Evolutionary conservation across 2,113 vertebrate genomes (phyloP), one percentile per base, ranked within the genome.

Genomic region (Cheirogaleus medius): DNA sequence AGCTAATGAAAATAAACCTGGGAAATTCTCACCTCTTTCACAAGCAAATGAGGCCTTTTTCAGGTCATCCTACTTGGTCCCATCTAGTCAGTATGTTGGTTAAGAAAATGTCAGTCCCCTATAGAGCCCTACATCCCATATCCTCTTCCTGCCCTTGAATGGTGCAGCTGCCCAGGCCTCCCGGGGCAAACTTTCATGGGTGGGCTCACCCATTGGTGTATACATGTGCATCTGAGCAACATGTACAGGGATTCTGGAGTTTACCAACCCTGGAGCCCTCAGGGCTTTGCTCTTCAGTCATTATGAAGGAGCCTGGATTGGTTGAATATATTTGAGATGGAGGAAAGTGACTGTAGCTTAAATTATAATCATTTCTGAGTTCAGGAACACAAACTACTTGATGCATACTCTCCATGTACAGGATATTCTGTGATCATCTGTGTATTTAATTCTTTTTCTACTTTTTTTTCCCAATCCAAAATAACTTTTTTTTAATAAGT

Each of bases 1-100:
- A 27, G 21, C 68, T 25, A 80, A 71, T 91, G 5, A 86, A 93
- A 91, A 82, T 94, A 92, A 95, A 76, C 54, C 39, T 64, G 87
- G 76, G 78, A 63, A 69, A 34, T 91, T 58, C 52, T 86, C 56
- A 76, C 39, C 37, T 68, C 42, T 73, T 91, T 92, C 52, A 77
- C 44, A 83, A 91, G 52, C 60, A 83, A 39, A 42, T 58, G 66
- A 87, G 27, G 20, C 64, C 60, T 63, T 94, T 90, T 80, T 58
- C 34, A 34, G 37, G 66, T 76, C 29, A 5, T 60, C 18, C 42
- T 54, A 5, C 37, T 63, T 80, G 5, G 12, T 3, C n/a, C n/a
- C 39, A 14, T 80, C 25, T 10, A 58, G 56, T 47, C 10, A 58
- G 56, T 47, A 23, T 83, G 92, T 37, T 77, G 47, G n/a, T 84